Evolutionary conservation across 64 coral and sea anemone genomes (phyloP), one percentile per base, ranked within the genome.

Genomic region (Astreopora myriophthalma): DNA sequence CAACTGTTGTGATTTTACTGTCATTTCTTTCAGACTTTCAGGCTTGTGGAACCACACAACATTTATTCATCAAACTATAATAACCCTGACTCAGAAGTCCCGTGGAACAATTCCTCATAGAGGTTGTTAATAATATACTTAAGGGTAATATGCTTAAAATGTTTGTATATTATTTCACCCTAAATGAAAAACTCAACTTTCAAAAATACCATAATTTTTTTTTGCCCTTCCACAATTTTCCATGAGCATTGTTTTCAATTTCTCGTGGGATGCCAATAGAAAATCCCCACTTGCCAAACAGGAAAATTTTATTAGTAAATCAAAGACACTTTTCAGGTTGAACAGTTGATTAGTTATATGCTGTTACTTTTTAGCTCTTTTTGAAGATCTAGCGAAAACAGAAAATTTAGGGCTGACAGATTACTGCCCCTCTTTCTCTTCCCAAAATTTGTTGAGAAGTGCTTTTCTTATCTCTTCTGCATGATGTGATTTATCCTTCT

Each of bases 401-500:
- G 78, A 55, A 55, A 82, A 82, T 0, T 28, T 82, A 82, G 78
- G 23, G 48, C 46, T 82, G 24, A 62, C 78, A 61, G 78, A 82
- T 82, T 82, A 82, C 49, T 82, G 78, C 49, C 48, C 78, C 60
- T 82, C 51, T 82, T 82, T 82, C 51, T 82, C 78, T 82, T 82
- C 49, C 49, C 78, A 82, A 82, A 62, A 51, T 61, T 82, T 82
- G 24, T 82, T 16, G 78, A 82, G 51, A 61, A 60, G 78, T 82
- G 78, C 78, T 82, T 82, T 82, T 82, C 78, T 82, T 82, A 82
- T 82, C 49, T 82, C 49, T 82, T 82, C 51, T 82, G 78, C 78
- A 82, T 82, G 78, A 82, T 82, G 78, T 61, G 78, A 82, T 61
- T 82, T 82, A 82, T 82, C 51, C 78, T 34, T 82, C 78, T 82